These are phyloP conservation scores for Thaleichthys pacificus DNA, from an alignment of 2,797 vertebrate species.

Conservation along the genomic window DNA sequence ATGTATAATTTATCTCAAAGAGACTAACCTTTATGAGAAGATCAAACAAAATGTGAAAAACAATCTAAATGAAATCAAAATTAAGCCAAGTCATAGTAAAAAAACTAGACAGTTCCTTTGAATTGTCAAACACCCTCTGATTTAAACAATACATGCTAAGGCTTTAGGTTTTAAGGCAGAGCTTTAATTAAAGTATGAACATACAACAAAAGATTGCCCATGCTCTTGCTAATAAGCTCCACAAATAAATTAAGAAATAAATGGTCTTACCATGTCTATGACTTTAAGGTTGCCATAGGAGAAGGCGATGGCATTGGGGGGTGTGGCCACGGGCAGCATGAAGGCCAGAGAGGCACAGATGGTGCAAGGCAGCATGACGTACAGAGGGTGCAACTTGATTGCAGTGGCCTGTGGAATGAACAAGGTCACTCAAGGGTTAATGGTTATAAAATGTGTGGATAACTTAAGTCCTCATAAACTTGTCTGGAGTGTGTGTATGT, in stretches of 20 bases:
- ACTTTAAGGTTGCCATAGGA: conserved; percentile 84
- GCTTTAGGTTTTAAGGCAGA: too few relatives aligned
- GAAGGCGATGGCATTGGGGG: conserved; percentile 84
- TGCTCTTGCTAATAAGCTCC: conserved; percentile 34
- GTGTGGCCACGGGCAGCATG: conserved; percentile 87
- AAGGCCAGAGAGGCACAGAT: conserved; percentile 81
- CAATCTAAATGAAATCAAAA: too few relatives aligned
- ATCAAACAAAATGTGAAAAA: neutral
- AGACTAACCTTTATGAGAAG: neutral
- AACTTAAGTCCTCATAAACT: neutral
- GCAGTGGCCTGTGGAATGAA: conserved; percentile 66
- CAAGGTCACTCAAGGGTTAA: conserved; percentile 8
- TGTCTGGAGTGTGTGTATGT: conserved; percentile 2
- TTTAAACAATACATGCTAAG: too few relatives aligned
- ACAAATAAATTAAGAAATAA: conserved; percentile 29
- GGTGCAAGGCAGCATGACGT: conserved; percentile 78
- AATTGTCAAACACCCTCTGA: too few relatives aligned
- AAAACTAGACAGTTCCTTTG: too few relatives aligned
- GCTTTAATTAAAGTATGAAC: neutral
- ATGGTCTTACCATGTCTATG: conserved; percentile 79
- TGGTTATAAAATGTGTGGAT: neutral
- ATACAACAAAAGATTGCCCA: neutral
- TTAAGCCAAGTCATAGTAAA: too few relatives aligned
- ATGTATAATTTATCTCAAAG: neutral
- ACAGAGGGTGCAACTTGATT: conserved; percentile 80